Conservation (phyloP, 2,113 vertebrate genomes). For the Tyto alba region DNA sequence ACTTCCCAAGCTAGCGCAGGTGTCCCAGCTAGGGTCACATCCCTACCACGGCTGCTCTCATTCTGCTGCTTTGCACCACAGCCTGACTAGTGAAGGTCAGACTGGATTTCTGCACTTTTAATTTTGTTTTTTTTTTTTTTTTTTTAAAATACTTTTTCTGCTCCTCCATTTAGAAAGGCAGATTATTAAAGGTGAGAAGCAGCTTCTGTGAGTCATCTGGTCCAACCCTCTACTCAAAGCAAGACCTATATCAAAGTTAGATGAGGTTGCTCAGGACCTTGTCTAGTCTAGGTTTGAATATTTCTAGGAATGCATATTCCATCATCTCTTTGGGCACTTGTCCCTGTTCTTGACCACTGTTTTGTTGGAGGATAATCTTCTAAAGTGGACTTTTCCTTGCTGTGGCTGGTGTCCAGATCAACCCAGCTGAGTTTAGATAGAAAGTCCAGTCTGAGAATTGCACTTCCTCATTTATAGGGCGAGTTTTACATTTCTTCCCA, state of each 20-base stretch:
- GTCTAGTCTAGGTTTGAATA: not conserved
- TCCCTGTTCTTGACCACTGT: not conserved
- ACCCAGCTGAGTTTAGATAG: not conserved
- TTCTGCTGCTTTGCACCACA: not conserved
- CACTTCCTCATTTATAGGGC: fast-evolving
- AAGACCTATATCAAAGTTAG: not conserved
- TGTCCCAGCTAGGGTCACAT: not conserved
- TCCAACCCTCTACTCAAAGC: not conserved
- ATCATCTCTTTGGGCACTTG: not conserved
- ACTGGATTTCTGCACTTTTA: not conserved
- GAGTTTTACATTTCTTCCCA: not conserved
- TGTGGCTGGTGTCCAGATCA: not conserved
- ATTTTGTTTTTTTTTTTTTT: not conserved
- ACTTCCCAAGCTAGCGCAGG: not conserved
- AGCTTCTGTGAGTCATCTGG: not conserved
- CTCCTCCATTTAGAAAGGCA: not conserved
- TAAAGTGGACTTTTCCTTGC: not conserved
- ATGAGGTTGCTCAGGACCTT: not conserved
- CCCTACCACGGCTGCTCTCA: not conserved
- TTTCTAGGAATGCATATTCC: not conserved
- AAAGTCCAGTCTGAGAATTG: not conserved
- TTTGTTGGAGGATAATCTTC: not conserved
- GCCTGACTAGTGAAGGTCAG: not conserved
- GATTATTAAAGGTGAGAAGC: not conserved
- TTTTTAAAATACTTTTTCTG: not conserved